Base-by-base conservation (phyloP, 2,888 invertebrate genomes). In the Notocelia uddmanniana region DNA sequence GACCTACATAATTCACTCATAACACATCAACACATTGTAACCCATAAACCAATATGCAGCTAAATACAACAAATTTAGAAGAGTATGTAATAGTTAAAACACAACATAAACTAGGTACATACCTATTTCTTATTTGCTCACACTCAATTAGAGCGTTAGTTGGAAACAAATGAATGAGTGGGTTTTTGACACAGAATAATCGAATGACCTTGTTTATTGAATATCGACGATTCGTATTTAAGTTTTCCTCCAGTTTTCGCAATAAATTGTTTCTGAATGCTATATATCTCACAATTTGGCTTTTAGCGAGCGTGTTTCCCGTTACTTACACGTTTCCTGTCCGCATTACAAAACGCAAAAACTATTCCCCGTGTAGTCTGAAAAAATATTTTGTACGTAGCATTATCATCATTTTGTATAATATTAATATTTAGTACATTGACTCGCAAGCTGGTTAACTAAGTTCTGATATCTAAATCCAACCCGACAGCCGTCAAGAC, bases 131-230 rank as follows among this genome's bases (percentile, higher is more conserved):
- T n/a, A 45, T 45, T 45, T 45, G 37, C 37, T n/a, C 45, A 45
- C n/a, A 45, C n/a, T 31, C 5, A 26, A 1, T 37, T 37, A n/a
- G n/a, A n/a, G 45, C 45, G n/a, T 6, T 26, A 54, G 15, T 26
- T 26, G 5, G 21, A 54, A 15, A 54, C n/a, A 45, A 57, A 57
- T 13, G 26, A 26, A 26, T 15, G 18, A 19, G 45, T 54, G 23
- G 50, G 58, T 23, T n/a, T 59, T 50, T 21, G 48, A 18, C 34
- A 11, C 31, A 69, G 55, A 31, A 69, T 31, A 55, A 62, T 62
- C 19, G 5, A 21, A 54, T 48, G 55, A 54, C 69, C 62, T 69
- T 48, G 21, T 13, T n/a, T 41, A 8, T 48, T 50, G 34, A 37
- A 23, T 21, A 31, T 55, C 19, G 18, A 62, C 15, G 13, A 15